phyloP scores from a whole-genome alignment of 2,797 vertebrate genomes.

The Pristis pectinata region DNA sequence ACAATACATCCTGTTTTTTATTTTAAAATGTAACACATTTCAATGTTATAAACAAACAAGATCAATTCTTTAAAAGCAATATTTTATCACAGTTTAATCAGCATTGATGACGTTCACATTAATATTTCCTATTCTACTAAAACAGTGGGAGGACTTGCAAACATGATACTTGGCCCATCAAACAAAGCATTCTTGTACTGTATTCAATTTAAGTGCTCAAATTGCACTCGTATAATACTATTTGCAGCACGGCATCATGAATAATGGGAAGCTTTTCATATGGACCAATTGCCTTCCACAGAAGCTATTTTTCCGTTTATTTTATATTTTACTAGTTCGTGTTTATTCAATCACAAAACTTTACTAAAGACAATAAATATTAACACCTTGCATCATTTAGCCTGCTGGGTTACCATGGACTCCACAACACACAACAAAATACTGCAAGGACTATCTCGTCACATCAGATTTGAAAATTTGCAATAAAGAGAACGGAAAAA shows the following conservation, averaged over 20 bases:
- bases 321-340: background rate
- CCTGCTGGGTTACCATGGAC: background rate
- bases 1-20: conserved; percentile 31
- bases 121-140: conserved; percentile 1
- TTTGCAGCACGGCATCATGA: background rate
- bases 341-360: background rate
- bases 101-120: background rate
- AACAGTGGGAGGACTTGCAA: background rate
- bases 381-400: background rate
- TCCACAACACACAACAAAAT: background rate
- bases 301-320: background rate
- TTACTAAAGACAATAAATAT: background rate
- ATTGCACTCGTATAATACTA: background rate
- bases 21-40: conserved; percentile 18
- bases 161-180: background rate
- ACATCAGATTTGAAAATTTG: background rate
- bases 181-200: background rate
- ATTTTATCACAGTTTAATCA: background rate
- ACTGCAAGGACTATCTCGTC: background rate
- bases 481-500: too few relatives aligned
- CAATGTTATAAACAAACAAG: background rate
- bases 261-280: background rate
- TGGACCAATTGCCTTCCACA: background rate
- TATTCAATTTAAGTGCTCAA: background rate
- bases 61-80: background rate